Evolutionary conservation across 1,140 invertebrate genomes (phyloP).

Genomic region (Samia ricini): DNA sequence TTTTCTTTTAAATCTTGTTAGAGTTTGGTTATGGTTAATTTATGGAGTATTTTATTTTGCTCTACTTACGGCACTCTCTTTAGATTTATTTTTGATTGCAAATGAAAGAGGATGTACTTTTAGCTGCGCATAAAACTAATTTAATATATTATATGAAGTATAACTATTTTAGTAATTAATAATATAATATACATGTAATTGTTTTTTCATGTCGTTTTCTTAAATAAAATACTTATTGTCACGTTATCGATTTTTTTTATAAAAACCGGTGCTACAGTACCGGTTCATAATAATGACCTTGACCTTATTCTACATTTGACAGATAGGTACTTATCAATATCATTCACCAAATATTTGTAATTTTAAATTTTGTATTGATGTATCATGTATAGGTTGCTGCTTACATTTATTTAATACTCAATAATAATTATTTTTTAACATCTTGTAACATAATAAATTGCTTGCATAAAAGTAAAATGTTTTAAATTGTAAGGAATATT

Average conservation of each 20-base stretch:
- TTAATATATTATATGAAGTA: background rate
- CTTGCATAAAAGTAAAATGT: background rate
- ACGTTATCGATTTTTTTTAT: background rate
- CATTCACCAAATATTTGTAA: too few species aligned
- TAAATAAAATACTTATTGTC: background rate
- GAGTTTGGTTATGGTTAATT: slow-evolving; percentile 65
- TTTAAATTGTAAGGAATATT: background rate
- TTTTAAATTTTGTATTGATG: too few species aligned
- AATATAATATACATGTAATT: background rate
- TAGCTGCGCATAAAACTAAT: slow-evolving; percentile 54
- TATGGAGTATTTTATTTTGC: slow-evolving; percentile 66
- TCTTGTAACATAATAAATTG: too few species aligned
- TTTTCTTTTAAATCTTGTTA: slow-evolving; percentile 62
- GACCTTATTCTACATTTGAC: background rate
- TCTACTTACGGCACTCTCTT: slow-evolving; percentile 48
- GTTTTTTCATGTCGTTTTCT: background rate
- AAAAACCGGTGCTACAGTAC: background rate
- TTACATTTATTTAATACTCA: too few species aligned
- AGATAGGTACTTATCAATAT: background rate
- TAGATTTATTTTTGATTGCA: slow-evolving; percentile 66
- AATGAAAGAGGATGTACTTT: slow-evolving; percentile 71
- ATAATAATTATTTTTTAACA: too few species aligned
- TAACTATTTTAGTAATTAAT: background rate
- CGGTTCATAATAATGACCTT: background rate
- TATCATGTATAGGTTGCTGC: too few species aligned